Conservation (phyloP, 2,797 vertebrate species). For the Hephaestus fuliginosus region DNA sequence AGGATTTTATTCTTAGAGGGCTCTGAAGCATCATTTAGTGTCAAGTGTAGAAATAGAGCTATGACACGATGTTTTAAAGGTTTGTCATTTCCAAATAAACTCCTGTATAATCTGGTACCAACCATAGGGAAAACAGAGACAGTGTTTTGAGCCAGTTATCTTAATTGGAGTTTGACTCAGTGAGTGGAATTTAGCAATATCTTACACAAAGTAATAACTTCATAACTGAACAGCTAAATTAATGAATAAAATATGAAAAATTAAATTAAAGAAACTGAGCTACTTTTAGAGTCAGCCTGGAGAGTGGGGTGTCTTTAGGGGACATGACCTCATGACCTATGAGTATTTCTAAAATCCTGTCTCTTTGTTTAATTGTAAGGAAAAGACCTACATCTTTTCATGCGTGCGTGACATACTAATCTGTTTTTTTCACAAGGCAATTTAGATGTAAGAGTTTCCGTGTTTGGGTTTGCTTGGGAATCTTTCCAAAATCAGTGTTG, state of each 20-base stretch:
- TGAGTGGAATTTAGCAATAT: neutral
- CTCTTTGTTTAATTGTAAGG: constrained; percentile 17
- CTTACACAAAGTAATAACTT: neutral
- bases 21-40: neutral
- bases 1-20: neutral
- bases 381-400: constrained; percentile 31
- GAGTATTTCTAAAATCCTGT: neutral
- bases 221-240: neutral
- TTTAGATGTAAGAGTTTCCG: constrained; percentile 14
- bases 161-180: neutral
- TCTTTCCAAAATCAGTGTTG: constrained; percentile 50
- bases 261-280: neutral
- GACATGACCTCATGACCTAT: neutral
- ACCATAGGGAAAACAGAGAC: neutral
- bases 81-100: neutral
- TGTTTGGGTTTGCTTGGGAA: constrained; percentile 46
- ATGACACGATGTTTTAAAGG: neutral
- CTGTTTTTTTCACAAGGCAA: constrained; percentile 25
- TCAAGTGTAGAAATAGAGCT: neutral
- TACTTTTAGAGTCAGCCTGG: neutral
- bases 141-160: neutral
- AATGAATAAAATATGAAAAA: neutral
- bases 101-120: neutral
- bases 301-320: neutral
- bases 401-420: constrained; percentile 29